Base-by-base conservation (phyloP, 2,797 vertebrate species). In the Otolemur crassicaudatus region DNA sequence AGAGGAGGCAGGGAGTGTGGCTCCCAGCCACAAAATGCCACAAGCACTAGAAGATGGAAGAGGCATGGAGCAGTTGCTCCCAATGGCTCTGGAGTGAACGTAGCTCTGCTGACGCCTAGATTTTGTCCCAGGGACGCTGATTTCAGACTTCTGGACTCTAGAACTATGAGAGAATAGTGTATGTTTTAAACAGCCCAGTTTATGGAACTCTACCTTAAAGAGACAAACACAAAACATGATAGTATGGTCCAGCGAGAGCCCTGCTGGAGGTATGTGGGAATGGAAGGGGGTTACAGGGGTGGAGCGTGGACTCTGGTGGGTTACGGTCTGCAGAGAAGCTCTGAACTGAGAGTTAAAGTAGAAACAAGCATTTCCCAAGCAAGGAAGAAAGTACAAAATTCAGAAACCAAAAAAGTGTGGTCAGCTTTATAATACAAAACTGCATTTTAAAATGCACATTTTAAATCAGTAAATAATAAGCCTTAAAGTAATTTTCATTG, bases 381-480 rank as follows among this genome's bases (percentile, higher is more conserved):
- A 82, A 82, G 17, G 40, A 89, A 79, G 58, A 80, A 22, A 77
- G n/a, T 65, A 8, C 46, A 60, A 61, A 88, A 69, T 37, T 58
- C 23, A 58, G 3, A 87, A 77, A 84, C 22, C 53, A 27, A 60
- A 7, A 73, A 61, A 27, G 14, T 29, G 1, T 25, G 4, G 4
- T 37, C 12, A 94, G 17, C 49, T 87, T 67, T 92, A 20, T 56
- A 82, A 80, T 73, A 63, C 23, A 92, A 87, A 93, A 77, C 73
- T 86, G 2, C 43, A 34, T 70, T 90, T 93, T 81, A 23, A 86
- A 94, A 81, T 87, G 3, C 27, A 7, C 25, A 53, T 53, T 82
- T 80, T 73, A 93, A 94, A 31, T 94, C 31, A 67, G 29, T 40
- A 95, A 87, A 73, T 60, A 46, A 70, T 90, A 85, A 77, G 12